Evolutionary conservation across 2,797 vertebrate genomes (phyloP).

Genomic region (Calcarius lapponicus): DNA sequence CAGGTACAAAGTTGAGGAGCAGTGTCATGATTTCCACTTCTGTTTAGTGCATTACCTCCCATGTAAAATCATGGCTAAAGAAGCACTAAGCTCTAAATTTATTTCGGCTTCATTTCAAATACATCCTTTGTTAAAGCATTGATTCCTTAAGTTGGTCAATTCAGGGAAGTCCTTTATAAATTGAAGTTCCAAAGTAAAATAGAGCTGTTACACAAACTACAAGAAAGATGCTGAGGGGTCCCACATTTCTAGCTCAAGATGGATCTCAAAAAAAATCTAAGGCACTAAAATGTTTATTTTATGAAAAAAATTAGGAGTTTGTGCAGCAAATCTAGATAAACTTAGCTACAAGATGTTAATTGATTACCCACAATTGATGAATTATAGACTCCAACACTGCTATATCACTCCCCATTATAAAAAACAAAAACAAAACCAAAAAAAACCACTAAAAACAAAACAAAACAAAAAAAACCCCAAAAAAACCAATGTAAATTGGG

Average conservation of each 20-base stretch:
- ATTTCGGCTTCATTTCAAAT: not conserved
- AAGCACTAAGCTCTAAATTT: not conserved
- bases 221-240: not conserved
- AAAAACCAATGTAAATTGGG: fast-evolving
- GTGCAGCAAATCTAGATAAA: not conserved
- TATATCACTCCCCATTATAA: not conserved
- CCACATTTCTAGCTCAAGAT: not conserved
- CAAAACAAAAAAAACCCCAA: no score
- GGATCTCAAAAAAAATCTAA: not conserved
- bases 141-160: not conserved
- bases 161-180: not conserved
- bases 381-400: not conserved
- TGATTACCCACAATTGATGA: not conserved
- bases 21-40: not conserved
- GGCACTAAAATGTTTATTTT: not conserved
- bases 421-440: not conserved
- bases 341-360: not conserved
- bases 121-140: not conserved
- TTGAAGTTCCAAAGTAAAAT: not conserved
- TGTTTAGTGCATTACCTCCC: not conserved
- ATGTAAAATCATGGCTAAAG: not conserved
- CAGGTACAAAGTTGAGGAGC: not conserved
- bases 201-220: fast-evolving
- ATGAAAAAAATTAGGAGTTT: not conserved
- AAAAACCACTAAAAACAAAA: no score